Percentiles rank a stretch among this genome's conserved stretches.
phyloP scores from a whole-genome alignment of 2,888 invertebrate species.

The Criorhina ranunculi region DNA sequence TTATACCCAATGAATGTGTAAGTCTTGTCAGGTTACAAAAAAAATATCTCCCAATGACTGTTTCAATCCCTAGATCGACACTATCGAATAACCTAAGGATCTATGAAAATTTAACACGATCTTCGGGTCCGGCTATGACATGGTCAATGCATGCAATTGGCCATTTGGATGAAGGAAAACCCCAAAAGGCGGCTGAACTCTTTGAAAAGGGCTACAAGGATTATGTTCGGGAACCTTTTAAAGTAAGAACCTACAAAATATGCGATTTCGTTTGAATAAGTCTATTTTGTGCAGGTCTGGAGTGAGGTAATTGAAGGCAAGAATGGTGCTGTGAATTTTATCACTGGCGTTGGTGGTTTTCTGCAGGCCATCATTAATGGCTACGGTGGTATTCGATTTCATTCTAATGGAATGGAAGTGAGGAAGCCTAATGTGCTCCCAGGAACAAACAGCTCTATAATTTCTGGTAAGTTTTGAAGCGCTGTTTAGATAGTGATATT shows the following conservation, averaged over 20 bases:
- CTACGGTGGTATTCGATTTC: constrained; percentile 86
- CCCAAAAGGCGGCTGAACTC: constrained; percentile 83
- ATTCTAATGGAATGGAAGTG: constrained; percentile 85
- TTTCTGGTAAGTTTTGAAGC: constrained; percentile 82
- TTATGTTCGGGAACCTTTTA: constrained; percentile 87
- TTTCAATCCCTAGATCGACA: constrained; percentile 78
- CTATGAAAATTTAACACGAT: constrained; percentile 86
- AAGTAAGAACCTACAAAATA: constrained; percentile 82
- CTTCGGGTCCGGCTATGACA: constrained; percentile 87
- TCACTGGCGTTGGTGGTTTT: constrained; percentile 88
- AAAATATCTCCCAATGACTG: not conserved
- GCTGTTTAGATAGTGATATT: not conserved
- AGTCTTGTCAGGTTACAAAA: constrained; percentile 2
- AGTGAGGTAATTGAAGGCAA: constrained; percentile 86
- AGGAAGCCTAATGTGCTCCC: constrained; percentile 84
- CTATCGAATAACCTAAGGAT: constrained; percentile 86
- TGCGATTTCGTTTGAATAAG: not conserved
- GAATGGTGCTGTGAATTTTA: constrained; percentile 87
- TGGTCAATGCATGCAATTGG: constrained; percentile 88
- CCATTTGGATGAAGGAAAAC: constrained; percentile 85
- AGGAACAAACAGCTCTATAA: constrained; percentile 83
- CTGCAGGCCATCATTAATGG: constrained; percentile 87
- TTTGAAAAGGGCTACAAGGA: constrained; percentile 86
- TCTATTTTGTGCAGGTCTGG: constrained; percentile 85
- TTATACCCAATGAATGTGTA: constrained; percentile 86